Evolutionary conservation across 64 coral and sea anemone genomes (phyloP), one percentile per base, ranked within the genome.

Genomic region (Montipora efflorescens): DNA sequence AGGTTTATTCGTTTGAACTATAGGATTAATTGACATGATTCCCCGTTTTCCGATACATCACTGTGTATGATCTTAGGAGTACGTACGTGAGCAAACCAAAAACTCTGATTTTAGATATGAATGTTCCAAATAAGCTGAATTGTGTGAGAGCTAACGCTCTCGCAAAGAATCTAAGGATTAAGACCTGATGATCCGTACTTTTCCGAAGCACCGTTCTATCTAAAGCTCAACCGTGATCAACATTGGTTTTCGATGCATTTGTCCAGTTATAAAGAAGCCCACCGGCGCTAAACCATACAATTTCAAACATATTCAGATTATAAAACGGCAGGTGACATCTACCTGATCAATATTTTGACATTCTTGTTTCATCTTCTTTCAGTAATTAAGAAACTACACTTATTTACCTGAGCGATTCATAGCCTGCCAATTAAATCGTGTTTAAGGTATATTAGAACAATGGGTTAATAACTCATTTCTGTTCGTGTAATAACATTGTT

Each of bases 391-490:
- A 87, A 74, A 75, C 55, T 87, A 89, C 78, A 89, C 92, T 91
- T 74, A 92, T 62, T 92, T 91, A 88, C 78, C 71, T 36, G 62
- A 92, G 59, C 59, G 77, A 95, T 98, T 98, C 94, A 85, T 85
- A 78, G 62, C 82, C 93, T 98, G 84, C 96, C 96, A 98, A 98
- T 97, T 98, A 98, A 83, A 98, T 83, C 90, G 93, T 95, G 82
- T 94, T 97, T 98, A 98, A 80, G 79, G 89, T 76, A 83, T 92
- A 92, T 88, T 68, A 47, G 53, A 88, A 98, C 96, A 98, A 95
- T 92, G 48, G 61, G n/a, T 91, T 91, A 98, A 98, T 98, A 98
- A 98, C 87, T 61, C 71, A 74, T 87, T 76, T 91, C 82, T 94
- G 88, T 97, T 87, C 91, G 87, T 61, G 74, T 94, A 94, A 97